A percentile compares a stretch with the other conserved stretches of the same genome.
phyloP scores from a whole-genome alignment of 2,888 invertebrate species.

The Melieria omissa region DNA sequence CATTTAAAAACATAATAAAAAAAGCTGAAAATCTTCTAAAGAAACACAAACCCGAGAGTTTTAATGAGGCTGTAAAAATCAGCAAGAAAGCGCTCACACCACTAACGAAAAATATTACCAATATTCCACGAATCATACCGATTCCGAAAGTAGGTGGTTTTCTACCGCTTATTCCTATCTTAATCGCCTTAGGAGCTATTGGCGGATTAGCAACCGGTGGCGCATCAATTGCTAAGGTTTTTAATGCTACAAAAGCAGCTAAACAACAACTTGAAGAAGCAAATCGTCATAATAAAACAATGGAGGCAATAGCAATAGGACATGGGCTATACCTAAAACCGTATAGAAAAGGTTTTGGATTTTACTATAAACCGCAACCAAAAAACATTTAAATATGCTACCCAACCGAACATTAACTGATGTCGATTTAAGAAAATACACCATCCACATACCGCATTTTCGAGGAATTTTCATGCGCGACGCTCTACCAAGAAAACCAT shows the following conservation, averaged over 20 bases:
- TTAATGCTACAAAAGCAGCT: too few species aligned
- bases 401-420: slow-evolving; percentile 46
- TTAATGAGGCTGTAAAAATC: slow-evolving; percentile 43
- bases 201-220: slow-evolving; percentile 6
- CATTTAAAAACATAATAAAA: slow-evolving; percentile 12
- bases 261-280: slow-evolving; percentile 42
- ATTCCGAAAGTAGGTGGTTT: slow-evolving; percentile 55
- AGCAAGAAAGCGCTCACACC: slow-evolving; percentile 35
- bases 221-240: too few species aligned
- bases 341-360: slow-evolving; percentile 38
- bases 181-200: slow-evolving; percentile 49
- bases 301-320: slow-evolving; percentile 50
- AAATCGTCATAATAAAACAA: slow-evolving; percentile 47
- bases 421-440: slow-evolving; percentile 51
- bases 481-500: slow-evolving; percentile 30
- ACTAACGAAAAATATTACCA: slow-evolving; percentile 31
- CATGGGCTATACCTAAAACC: slow-evolving; percentile 48
- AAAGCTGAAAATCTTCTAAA: slow-evolving; percentile 31
- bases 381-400: slow-evolving; percentile 50
- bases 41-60: slow-evolving; percentile 36
- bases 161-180: slow-evolving; percentile 46
- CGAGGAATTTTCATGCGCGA: slow-evolving; percentile 51
- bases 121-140: slow-evolving; percentile 51
- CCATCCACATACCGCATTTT: slow-evolving; percentile 54
- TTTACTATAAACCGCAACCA: slow-evolving; percentile 39